Evolutionary conservation across 2,113 vertebrate species (phyloP).

Genomic region (Colius striatus): DNA sequence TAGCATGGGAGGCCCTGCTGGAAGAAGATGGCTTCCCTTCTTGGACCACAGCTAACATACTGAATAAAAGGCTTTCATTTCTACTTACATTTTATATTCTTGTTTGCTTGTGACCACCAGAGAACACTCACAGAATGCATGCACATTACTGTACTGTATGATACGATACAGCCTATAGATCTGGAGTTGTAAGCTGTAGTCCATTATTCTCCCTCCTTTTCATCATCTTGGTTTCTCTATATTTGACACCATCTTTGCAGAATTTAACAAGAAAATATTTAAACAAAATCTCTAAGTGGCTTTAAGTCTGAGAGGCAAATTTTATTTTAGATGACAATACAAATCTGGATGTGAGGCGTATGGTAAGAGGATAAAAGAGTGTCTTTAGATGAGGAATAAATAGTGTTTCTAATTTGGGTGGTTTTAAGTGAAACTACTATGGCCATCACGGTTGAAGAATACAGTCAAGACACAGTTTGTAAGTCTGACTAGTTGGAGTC

Average conservation of each 20-base stretch:
- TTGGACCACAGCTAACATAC: not conserved
- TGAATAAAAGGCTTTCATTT: constrained; percentile 31
- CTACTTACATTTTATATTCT: constrained; percentile 14
- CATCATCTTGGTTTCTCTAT: not conserved
- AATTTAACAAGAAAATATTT: not conserved
- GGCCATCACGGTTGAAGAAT: not conserved
- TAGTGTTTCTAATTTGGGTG: not conserved
- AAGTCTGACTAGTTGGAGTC: not conserved
- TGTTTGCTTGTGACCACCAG: constrained; percentile 1
- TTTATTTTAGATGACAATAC: not conserved
- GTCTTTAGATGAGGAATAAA: not conserved
- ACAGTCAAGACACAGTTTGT: not conserved
- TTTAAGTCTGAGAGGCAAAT: not conserved
- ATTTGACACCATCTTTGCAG: not conserved
- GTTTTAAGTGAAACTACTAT: not conserved
- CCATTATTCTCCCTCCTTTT: constrained; percentile 10
- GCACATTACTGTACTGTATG: not conserved
- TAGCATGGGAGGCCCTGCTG: not conserved
- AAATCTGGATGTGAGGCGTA: not conserved
- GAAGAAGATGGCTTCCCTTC: not conserved
- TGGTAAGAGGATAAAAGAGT: not conserved
- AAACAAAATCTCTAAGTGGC: not conserved
- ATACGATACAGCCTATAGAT: not conserved
- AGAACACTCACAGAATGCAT: constrained; percentile 4
- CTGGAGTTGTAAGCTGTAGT: constrained; percentile 34